These are phyloP conservation scores for Callitettix versicolor DNA, from an alignment of 1,140 invertebrate genomes.

Conservation along the genomic window DNA sequence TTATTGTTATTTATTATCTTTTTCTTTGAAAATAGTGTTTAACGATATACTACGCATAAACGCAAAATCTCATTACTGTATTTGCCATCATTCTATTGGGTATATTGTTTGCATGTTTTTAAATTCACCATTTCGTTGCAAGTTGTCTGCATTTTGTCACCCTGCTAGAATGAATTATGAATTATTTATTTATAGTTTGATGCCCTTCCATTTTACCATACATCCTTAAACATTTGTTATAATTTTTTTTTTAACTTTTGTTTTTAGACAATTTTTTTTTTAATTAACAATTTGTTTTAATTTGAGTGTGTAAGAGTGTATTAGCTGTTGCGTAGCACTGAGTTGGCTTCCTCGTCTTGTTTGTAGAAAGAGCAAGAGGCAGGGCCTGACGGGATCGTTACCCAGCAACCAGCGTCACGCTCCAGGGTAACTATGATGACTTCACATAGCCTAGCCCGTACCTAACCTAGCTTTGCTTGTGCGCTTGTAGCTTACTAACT, in stretches of 20 bases:
- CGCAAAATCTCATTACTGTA: background rate
- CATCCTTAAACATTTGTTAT: no score
- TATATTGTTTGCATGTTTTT: no score
- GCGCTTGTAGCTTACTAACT: background rate
- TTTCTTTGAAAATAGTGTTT: no score
- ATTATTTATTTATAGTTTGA: no score
- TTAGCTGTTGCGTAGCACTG: slow-evolving; percentile 11
- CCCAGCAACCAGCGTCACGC: slow-evolving; percentile 2
- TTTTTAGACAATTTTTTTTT: no score
- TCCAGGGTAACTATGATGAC: background rate
- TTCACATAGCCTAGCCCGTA: background rate
- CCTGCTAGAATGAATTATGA: no score
- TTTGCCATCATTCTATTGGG: background rate
- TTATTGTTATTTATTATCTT: no score
- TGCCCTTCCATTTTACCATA: no score
- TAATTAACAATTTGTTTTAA: background rate
- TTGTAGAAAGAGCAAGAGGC: slow-evolving; percentile 12
- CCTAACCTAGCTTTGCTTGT: background rate
- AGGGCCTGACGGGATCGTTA: background rate
- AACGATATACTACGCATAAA: no score
- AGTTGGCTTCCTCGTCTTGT: slow-evolving; percentile 11
- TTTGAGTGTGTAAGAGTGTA: slow-evolving; percentile 1
- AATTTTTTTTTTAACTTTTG: no score
- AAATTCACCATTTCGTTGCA: no score
- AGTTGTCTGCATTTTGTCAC: no score